Conservation (phyloP, 2,888 invertebrate genomes). For the Phytoseiulus persimilis region DNA sequence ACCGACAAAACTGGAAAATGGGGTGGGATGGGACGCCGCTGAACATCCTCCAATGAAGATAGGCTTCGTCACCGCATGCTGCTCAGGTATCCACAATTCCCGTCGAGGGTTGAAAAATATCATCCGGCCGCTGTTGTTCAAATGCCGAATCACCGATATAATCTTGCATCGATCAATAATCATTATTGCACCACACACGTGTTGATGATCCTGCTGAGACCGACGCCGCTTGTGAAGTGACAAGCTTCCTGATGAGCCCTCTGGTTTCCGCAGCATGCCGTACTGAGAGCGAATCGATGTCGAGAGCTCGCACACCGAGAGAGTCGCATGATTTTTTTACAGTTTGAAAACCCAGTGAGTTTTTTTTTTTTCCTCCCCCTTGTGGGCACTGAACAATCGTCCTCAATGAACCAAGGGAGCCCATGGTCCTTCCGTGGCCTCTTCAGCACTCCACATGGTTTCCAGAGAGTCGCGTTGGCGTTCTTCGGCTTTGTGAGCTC, state of each 20-base stretch:
- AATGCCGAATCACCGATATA: neutral
- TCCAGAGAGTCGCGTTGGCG: constrained; percentile 18
- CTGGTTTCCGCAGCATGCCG: too few species aligned
- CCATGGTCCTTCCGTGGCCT: neutral
- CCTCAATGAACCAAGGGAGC: neutral
- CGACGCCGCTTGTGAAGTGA: too few species aligned
- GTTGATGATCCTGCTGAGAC: neutral
- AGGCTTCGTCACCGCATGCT: neutral
- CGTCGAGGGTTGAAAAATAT: too few species aligned
- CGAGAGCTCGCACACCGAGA: too few species aligned
- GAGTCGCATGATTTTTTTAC: neutral
- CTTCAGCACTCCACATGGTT: constrained; percentile 28
- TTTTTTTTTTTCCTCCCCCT: neutral
- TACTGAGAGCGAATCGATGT: too few species aligned
- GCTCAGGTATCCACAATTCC: too few species aligned
- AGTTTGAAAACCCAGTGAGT: too few species aligned
- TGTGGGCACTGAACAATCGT: neutral
- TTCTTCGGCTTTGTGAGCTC: constrained; percentile 43
- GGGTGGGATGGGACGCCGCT: neutral
- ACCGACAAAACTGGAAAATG: neutral
- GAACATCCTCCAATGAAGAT: neutral
- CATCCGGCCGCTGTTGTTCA: too few species aligned
- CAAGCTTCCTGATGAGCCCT: too few species aligned
- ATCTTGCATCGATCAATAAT: neutral
- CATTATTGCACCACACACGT: neutral